These are phyloP conservation scores for Sebastiscus tertius DNA, from an alignment of 2,797 vertebrate species.

Conservation along the genomic window DNA sequence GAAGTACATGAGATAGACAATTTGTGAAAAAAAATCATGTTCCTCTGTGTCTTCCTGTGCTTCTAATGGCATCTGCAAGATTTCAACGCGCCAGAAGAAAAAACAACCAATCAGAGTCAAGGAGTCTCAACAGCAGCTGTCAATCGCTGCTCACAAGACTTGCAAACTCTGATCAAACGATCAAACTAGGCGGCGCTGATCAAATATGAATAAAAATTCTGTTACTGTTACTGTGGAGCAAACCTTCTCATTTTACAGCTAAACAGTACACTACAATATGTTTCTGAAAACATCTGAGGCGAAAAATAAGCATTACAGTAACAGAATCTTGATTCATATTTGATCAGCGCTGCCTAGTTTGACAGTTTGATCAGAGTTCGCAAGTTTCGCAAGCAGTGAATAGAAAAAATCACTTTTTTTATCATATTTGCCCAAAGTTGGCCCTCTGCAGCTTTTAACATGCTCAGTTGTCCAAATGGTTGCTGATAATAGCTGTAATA, in stretches of 20 bases:
- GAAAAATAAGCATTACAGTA: not conserved
- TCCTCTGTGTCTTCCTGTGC: not conserved
- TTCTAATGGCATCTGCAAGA: no score
- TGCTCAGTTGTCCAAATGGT: not conserved
- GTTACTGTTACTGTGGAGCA: no score
- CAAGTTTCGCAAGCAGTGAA: not conserved
- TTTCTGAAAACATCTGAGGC: no score
- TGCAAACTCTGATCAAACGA: no score
- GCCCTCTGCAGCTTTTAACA: not conserved
- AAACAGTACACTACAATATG: no score
- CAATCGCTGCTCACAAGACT: not conserved
- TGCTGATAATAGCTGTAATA: not conserved
- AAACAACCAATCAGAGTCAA: not conserved
- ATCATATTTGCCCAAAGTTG: not conserved
- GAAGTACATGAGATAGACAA: not conserved
- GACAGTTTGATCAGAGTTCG: no score
- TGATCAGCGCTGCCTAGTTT: no score
- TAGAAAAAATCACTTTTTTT: not conserved
- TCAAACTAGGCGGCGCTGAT: no score
- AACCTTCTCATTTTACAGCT: no score
- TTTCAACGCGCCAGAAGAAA: not conserved
- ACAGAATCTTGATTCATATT: not conserved
- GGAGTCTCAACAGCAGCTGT: not conserved
- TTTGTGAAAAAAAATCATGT: not conserved
- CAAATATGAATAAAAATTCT: no score